Evolutionary conservation across 2,888 invertebrate species (phyloP).

Genomic region (Lathronympha strigana): DNA sequence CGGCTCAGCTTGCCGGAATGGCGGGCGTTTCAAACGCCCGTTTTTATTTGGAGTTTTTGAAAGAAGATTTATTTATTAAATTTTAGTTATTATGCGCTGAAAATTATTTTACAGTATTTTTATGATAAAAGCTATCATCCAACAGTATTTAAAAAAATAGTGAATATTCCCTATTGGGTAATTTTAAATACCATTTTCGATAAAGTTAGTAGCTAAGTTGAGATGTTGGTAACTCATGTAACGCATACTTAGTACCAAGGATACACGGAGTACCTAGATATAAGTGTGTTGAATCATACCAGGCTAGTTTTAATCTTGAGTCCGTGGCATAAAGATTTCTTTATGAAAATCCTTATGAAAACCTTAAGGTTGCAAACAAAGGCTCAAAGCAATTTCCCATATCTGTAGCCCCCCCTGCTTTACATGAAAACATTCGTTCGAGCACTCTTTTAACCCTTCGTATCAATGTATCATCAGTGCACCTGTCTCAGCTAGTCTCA

Average conservation of each 20-base stretch:
- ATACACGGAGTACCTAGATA: neutral
- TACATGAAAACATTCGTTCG: constrained; percentile 28
- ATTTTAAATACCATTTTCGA: too few species aligned
- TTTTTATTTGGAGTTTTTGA: too few species aligned
- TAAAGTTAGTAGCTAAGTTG: too few species aligned
- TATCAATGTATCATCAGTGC: constrained; percentile 54
- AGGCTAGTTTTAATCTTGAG: neutral
- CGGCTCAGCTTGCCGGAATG: too few species aligned
- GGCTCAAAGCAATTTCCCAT: constrained; percentile 23
- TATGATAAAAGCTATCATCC: too few species aligned
- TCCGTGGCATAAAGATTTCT: neutral
- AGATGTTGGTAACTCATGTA: too few species aligned
- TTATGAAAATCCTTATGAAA: neutral
- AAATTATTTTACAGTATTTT: too few species aligned
- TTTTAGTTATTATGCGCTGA: too few species aligned
- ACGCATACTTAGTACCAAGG: neutral
- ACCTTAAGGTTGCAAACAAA: neutral
- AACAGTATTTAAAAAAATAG: too few species aligned
- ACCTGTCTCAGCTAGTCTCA: constrained; percentile 65
- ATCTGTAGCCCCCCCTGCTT: constrained; percentile 13
- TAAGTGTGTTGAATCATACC: neutral
- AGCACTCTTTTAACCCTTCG: constrained; percentile 37
- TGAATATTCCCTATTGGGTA: too few species aligned
- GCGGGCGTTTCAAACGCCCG: too few species aligned
- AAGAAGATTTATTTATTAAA: too few species aligned